phyloP scores from a whole-genome alignment of 92 coral and sea anemone species.

The Palythoa grandiflora region DNA sequence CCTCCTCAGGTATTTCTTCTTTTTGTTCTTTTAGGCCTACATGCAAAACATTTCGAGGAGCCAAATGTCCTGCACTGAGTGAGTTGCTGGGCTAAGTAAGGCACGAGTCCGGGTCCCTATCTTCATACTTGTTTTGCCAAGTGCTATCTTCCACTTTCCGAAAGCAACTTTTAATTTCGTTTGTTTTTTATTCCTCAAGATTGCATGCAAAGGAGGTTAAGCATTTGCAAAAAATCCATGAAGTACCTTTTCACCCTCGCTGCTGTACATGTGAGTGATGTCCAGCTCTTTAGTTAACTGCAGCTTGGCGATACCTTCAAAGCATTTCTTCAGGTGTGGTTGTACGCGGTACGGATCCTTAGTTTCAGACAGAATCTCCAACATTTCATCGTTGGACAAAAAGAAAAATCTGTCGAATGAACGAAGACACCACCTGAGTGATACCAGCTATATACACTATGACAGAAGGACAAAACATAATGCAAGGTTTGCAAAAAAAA shows the following conservation, averaged over 20 bases:
- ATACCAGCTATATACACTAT: neutral
- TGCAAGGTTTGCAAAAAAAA: neutral
- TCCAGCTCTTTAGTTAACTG: conserved; percentile 92
- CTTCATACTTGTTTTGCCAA: too few species aligned
- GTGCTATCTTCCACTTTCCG: too few species aligned
- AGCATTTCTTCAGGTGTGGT: conserved; percentile 99
- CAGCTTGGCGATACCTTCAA: conserved; percentile 98
- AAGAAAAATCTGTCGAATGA: conserved; percentile 85
- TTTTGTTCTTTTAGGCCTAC: too few species aligned
- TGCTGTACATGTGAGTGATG: conserved; percentile 96
- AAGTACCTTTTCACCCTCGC: conserved; percentile 97
- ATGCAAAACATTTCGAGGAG: too few species aligned
- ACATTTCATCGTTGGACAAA: conserved; percentile 98
- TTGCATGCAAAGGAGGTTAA: too few species aligned
- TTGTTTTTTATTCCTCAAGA: too few species aligned
- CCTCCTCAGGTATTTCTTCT: too few species aligned
- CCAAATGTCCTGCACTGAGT: too few species aligned
- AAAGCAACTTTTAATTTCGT: too few species aligned
- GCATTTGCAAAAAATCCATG: neutral
- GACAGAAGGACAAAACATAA: neutral
- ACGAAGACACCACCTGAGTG: neutral
- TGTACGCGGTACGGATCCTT: conserved; percentile 99
- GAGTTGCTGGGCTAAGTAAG: too few species aligned
- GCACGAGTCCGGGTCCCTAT: too few species aligned
- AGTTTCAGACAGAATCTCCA: conserved; percentile 98